These are phyloP conservation scores for Furcifer pardalis DNA, from an alignment of 2,797 vertebrate species.

Conservation along the genomic window DNA sequence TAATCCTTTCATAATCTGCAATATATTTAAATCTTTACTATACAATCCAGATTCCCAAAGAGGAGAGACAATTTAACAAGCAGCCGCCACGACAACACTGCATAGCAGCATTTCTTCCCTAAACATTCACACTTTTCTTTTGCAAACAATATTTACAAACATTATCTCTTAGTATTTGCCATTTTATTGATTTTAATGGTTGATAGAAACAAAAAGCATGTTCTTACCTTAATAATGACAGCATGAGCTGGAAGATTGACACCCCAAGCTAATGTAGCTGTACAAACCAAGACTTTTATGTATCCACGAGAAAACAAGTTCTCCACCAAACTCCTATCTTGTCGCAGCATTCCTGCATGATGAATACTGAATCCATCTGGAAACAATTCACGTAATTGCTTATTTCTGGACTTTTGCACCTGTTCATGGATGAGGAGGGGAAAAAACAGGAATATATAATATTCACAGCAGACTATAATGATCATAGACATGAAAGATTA, in stretches of 20 bases:
- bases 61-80: constrained; percentile 71
- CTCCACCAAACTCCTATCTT: constrained; percentile 94
- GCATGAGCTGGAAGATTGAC: constrained; percentile 98
- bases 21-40: constrained; percentile 78
- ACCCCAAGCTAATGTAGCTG: constrained; percentile 97
- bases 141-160: constrained; percentile 49
- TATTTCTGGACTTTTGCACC: constrained; percentile 96
- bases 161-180: constrained; percentile 43
- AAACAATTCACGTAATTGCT: constrained; percentile 95
- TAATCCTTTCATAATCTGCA: constrained; percentile 78
- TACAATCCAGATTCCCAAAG: constrained; percentile 69
- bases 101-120: constrained; percentile 49
- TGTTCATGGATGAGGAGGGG: constrained; percentile 65
- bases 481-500: background rate
- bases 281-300: constrained; percentile 94
- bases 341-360: constrained; percentile 94
- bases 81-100: constrained; percentile 61
- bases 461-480: constrained; percentile 17
- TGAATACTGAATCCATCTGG: constrained; percentile 97
- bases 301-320: constrained; percentile 92
- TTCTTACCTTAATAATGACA: constrained; percentile 95
- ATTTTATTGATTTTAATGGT: constrained; percentile 39
- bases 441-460: constrained; percentile 41
- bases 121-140: background rate
- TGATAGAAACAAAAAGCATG: constrained; percentile 57